phyloP scores from a whole-genome alignment of 2,113 vertebrate genomes.

The Cephalopholis sonnerati region DNA sequence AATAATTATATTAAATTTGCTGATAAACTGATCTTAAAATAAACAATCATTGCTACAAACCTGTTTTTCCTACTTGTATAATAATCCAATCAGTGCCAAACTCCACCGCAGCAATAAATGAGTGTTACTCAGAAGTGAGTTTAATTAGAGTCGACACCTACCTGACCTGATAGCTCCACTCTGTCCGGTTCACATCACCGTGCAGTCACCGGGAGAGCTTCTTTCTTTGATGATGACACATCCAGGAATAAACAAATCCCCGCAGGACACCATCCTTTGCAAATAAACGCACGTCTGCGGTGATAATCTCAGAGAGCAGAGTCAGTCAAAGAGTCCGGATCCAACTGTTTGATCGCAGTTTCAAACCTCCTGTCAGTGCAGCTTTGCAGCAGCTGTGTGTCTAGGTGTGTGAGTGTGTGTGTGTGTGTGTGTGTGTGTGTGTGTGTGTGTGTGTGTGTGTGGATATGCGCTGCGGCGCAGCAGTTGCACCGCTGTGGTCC shows the following conservation, averaged over 20 bases:
- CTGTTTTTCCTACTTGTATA: neutral
- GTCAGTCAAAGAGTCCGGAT: neutral
- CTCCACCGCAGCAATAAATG: neutral
- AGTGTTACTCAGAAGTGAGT: constrained; percentile 9
- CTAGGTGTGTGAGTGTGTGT: constrained; percentile 12
- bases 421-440: constrained; percentile 13
- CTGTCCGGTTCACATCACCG: neutral
- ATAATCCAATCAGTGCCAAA: too few species aligned
- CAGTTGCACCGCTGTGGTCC: constrained; percentile 19
- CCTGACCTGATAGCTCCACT: constrained; percentile 50
- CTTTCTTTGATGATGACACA: neutral
- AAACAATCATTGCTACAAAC: neutral
- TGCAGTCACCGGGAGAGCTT: neutral
- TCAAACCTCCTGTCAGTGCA: constrained; percentile 31
- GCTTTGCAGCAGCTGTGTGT: constrained; percentile 39
- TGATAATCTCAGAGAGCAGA: neutral
- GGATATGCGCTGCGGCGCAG: constrained; percentile 21
- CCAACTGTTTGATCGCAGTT: constrained; percentile 39
- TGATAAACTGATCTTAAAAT: neutral
- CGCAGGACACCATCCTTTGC: neutral
- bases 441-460: constrained; percentile 19
- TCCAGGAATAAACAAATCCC: neutral
- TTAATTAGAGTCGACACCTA: constrained; percentile 27
- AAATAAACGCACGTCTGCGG: neutral
- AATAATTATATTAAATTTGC: neutral